phyloP scores from a whole-genome alignment of 2,888 invertebrate species.

The Stenoptilia bipunctidactyla region DNA sequence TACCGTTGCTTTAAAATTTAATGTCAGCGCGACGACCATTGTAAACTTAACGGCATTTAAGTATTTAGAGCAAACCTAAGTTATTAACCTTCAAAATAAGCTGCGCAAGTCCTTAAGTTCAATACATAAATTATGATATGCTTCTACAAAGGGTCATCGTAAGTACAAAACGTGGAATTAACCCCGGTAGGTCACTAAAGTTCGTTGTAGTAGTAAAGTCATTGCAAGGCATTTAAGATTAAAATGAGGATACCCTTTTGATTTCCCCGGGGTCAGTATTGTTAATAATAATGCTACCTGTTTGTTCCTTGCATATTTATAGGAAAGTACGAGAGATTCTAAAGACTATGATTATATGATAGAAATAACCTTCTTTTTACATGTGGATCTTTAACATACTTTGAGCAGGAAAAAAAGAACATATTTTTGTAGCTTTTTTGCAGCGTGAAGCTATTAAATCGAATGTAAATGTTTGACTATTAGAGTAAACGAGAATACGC shows the following conservation, averaged over 20 bases:
- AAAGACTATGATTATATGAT: no score
- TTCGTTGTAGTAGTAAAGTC: conserved; percentile 15
- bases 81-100: neutral
- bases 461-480: no score
- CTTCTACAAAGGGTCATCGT: conserved; percentile 2
- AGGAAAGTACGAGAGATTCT: no score
- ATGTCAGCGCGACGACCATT: no score
- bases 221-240: conserved; percentile 16
- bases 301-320: conserved; percentile 8
- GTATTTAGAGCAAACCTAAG: conserved; percentile 1
- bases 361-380: no score
- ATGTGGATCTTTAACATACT: no score
- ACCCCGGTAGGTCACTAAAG: conserved; percentile 10
- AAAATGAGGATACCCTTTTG: conserved; percentile 13
- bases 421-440: no score
- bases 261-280: conserved; percentile 9
- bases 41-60: conserved; percentile 9
- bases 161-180: conserved; percentile 8
- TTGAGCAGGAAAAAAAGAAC: no score
- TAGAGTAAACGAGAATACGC: no score
- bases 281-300: conserved; percentile 3
- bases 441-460: no score
- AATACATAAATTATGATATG: conserved; percentile 2
- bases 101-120: no score
- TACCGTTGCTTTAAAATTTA: no score